These are phyloP conservation scores for Pyrrhia umbra DNA, from an alignment of 2,888 invertebrate genomes.

Conservation along the genomic window DNA sequence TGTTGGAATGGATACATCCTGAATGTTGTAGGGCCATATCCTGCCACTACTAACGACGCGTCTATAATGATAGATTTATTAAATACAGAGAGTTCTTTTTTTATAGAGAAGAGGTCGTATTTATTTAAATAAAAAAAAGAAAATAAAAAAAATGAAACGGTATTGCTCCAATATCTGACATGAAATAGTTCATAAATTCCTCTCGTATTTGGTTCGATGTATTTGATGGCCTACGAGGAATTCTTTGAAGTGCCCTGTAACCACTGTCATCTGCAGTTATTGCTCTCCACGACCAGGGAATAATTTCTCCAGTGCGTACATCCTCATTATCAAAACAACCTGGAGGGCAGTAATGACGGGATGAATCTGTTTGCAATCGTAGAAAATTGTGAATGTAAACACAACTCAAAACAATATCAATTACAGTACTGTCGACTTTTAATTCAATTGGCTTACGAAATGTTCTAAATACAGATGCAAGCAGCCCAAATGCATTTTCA, in stretches of 20 bases:
- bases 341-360: constrained; percentile 38
- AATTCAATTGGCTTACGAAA: constrained; percentile 26
- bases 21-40: constrained; percentile 5
- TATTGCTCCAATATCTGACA: constrained; percentile 44
- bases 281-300: too few species aligned
- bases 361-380: constrained; percentile 35
- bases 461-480: constrained; percentile 38
- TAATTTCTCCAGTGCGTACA: too few species aligned
- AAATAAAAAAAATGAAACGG: too few species aligned
- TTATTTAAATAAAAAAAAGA: too few species aligned
- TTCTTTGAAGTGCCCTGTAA: constrained; percentile 38
- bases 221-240: constrained; percentile 39
- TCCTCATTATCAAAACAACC: constrained; percentile 40
- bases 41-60: constrained; percentile 22
- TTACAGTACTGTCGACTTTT: constrained; percentile 40
- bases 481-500: constrained; percentile 54
- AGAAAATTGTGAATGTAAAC: constrained; percentile 38
- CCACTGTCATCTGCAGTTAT: constrained; percentile 38
- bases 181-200: constrained; percentile 42
- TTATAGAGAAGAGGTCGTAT: too few species aligned
- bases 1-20: constrained; percentile 23
- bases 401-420: constrained; percentile 41
- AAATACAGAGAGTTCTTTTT: too few species aligned
- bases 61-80: too few species aligned
- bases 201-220: constrained; percentile 40